Percentiles rank a stretch among this genome's conserved stretches.
phyloP scores from a whole-genome alignment of 2,113 vertebrate genomes.

The Dipodomys spectabilis region DNA sequence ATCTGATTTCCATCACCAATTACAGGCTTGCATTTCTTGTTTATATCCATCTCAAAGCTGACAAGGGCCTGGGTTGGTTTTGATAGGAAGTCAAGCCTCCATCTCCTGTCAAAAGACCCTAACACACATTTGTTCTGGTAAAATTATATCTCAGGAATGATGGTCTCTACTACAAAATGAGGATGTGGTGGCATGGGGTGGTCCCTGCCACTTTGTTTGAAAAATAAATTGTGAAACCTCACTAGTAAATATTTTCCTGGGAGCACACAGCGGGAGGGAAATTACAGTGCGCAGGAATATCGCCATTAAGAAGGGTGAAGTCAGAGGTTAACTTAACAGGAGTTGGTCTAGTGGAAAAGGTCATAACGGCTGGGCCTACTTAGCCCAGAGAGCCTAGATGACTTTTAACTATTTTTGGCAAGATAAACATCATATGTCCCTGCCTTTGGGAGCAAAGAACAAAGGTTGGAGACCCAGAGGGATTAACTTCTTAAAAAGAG shows the following conservation, averaged over 20 bases:
- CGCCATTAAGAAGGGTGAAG: slow-evolving; percentile 84
- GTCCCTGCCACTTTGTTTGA: slow-evolving; percentile 88
- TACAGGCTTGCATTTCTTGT: slow-evolving; percentile 90
- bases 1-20: slow-evolving; percentile 92
- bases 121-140: slow-evolving; percentile 87
- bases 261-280: slow-evolving; percentile 85
- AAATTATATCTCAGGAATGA: slow-evolving; percentile 88
- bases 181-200: slow-evolving; percentile 85
- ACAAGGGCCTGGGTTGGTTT: slow-evolving; percentile 87
- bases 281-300: slow-evolving; percentile 83
- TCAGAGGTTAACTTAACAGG: slow-evolving; percentile 90
- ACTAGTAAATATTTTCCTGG: slow-evolving; percentile 87
- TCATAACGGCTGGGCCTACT: slow-evolving; percentile 80
- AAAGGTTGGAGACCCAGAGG: slow-evolving; percentile 77
- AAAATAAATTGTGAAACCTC: slow-evolving; percentile 88
- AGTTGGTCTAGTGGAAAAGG: slow-evolving; percentile 87
- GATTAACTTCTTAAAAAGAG: slow-evolving; percentile 77
- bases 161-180: slow-evolving; percentile 81
- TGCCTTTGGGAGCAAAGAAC: slow-evolving; percentile 81
- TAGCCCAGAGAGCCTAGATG: slow-evolving; percentile 81
- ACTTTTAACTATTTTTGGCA: slow-evolving; percentile 87
- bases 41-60: slow-evolving; percentile 88
- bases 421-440: slow-evolving; percentile 83
- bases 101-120: slow-evolving; percentile 84
- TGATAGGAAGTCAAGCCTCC: slow-evolving; percentile 88